Evolutionary conservation across 2,888 invertebrate genomes (phyloP), one percentile per base, ranked within the genome.

Genomic region (Nephrotoma guestfalica): DNA sequence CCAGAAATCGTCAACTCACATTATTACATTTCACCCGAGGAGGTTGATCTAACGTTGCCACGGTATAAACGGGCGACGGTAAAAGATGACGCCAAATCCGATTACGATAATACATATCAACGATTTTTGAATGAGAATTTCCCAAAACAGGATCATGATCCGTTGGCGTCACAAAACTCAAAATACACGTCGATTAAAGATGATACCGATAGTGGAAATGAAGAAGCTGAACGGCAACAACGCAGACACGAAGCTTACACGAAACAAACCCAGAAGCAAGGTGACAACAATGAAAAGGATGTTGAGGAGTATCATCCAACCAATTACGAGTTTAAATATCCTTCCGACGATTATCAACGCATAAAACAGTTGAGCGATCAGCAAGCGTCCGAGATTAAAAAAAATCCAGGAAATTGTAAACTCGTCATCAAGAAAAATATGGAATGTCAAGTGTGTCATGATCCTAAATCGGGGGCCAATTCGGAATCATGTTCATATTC

Each of bases 401-500:
- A 93, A 89, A 93, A 94, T 87, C 93, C 93, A 15, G 93, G 93
- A 87, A 93, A 94, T 88, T 96, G 96, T 88, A 93, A 94, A 88
- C 93, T 94, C 89, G 93, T 94, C 0, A 6, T 43, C 0, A 91
- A 93, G 86, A 94, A 93, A 89, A 94, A 94, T 88, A 89, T 90
- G 87, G 88, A 89, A n/a, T 96, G 96, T 90, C 93, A 93, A 88
- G 93, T 95, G 1, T 97, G 97, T 89, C 94, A 95, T 88, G 94
- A 96, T 89, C 93, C 94, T 0, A 94, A 95, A 89, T 95, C 94
- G 1, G 95, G 96, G 84, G 96, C 95, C 42, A 94, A 95, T 87
- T 96, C 94, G 88, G 96, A 97, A 90, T 95, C 95, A 13, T 97
- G 97, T 90, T 95, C 95, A 0, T 97, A 96, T 90, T 94, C 95